These are phyloP conservation scores for Drosophila ambigua DNA, from an alignment of 1,140 invertebrate species.

Conservation along the genomic window DNA sequence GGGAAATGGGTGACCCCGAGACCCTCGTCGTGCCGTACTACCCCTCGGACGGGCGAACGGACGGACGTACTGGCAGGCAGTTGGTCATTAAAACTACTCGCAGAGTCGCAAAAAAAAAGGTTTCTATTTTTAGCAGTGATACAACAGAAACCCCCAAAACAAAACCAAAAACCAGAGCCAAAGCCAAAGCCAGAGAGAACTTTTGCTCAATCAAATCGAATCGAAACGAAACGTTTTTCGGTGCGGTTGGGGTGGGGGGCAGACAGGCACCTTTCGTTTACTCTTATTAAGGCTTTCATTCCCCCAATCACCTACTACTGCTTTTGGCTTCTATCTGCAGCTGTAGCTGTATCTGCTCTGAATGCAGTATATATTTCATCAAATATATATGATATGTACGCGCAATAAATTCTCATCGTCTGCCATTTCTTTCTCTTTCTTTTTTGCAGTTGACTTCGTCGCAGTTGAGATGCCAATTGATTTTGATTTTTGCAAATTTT, in stretches of 20 bases:
- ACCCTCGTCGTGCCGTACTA: conserved; percentile 21
- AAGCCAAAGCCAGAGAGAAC: conserved; percentile 17
- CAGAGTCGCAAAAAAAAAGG: conserved; percentile 40
- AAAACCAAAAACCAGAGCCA: conserved; percentile 45
- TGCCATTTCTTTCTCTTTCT: conserved; percentile 7
- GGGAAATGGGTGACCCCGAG: conserved; percentile 40
- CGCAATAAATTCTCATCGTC: not conserved
- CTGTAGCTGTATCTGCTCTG: no score
- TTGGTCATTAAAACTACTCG: conserved; percentile 62
- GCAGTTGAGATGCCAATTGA: conserved; percentile 70
- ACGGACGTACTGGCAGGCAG: conserved; percentile 43
- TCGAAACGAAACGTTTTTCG: conserved; percentile 18
- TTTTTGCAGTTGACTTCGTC: conserved; percentile 60
- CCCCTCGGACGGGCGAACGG: conserved; percentile 19
- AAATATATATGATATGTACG: not conserved
- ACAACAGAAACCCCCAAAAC: conserved; percentile 48
- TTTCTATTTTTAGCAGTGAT: conserved; percentile 80
- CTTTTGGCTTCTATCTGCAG: no score
- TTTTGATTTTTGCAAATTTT: conserved; percentile 73
- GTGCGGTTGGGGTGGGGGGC: no score
- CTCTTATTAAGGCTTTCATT: conserved; percentile 74
- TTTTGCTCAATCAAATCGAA: conserved; percentile 12
- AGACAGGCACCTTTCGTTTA: conserved; percentile 31
- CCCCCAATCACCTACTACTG: conserved; percentile 44
- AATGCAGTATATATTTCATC: not conserved